These are phyloP conservation scores for Helostoma temminkii DNA, from an alignment of 2,797 vertebrate species.

Conservation along the genomic window DNA sequence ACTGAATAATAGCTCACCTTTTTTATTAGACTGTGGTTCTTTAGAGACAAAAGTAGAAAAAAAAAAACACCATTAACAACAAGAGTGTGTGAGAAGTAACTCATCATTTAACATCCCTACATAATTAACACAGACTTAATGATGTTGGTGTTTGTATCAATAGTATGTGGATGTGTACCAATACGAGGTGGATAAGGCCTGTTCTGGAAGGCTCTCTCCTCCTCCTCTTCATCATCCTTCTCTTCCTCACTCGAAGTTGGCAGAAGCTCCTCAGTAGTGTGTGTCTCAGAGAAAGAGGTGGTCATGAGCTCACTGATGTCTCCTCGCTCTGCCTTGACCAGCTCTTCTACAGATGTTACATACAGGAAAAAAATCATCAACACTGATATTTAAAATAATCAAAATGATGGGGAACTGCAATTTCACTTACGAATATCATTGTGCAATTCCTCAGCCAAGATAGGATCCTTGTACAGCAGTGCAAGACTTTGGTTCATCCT, in stretches of 20 bases:
- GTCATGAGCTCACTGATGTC: conserved; percentile 87
- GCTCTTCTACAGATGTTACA: conserved; percentile 71
- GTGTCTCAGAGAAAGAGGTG: conserved; percentile 89
- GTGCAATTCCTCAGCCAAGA: conserved; percentile 86
- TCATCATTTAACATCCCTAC: background rate
- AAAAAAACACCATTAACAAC: conserved; percentile 26
- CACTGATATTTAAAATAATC: background rate
- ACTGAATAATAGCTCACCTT: conserved; percentile 78
- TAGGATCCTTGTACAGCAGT: conserved; percentile 90
- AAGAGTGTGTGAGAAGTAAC: background rate
- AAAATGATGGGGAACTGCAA: background rate
- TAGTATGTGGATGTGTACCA: conserved; percentile 63
- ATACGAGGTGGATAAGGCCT: conserved; percentile 85
- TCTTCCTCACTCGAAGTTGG: conserved; percentile 86
- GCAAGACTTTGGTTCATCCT: conserved; percentile 94
- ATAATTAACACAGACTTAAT: background rate
- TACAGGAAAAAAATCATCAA: background rate
- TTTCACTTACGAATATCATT: conserved; percentile 88
- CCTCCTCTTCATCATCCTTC: conserved; percentile 86
- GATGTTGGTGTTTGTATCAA: background rate
- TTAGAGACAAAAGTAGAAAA: conserved; percentile 9
- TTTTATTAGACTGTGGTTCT: conserved; percentile 87
- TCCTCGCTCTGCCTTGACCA: conserved; percentile 83
- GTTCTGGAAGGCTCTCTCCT: conserved; percentile 84
- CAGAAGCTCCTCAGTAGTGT: conserved; percentile 85